These are phyloP conservation scores for Stenolophus ochropezus DNA, from an alignment of 2,888 invertebrate species.

Conservation along the genomic window DNA sequence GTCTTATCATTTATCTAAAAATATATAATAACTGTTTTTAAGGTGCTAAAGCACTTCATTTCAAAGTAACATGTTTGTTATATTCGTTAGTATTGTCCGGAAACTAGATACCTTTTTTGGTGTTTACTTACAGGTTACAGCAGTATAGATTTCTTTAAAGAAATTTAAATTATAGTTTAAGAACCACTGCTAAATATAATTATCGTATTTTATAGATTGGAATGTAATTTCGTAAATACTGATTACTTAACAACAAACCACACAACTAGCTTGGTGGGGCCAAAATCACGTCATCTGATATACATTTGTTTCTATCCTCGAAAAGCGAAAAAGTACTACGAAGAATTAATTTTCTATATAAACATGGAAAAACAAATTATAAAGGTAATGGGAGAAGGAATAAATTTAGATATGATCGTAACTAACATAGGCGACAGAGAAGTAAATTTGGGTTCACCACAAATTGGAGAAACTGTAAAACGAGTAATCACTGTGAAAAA, in stretches of 20 bases:
- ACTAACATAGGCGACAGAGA: conserved; percentile 70
- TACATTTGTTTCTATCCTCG: conserved; percentile 77
- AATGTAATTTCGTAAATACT: conserved; percentile 73
- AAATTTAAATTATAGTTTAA: too few species aligned
- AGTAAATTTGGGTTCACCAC: conserved; percentile 70
- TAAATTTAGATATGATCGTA: conserved; percentile 69
- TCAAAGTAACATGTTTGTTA: too few species aligned
- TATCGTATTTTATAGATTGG: conserved; percentile 71
- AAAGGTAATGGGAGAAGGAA: conserved; percentile 77
- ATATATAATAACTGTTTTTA: too few species aligned
- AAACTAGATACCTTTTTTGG: too few species aligned
- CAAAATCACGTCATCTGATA: conserved; percentile 73
- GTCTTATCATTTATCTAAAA: too few species aligned
- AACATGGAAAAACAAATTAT: conserved; percentile 76
- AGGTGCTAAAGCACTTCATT: too few species aligned
- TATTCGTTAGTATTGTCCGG: too few species aligned
- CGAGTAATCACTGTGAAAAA: conserved; percentile 78
- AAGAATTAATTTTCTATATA: conserved; percentile 75
- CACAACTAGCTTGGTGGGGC: conserved; percentile 71
- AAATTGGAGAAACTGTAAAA: conserved; percentile 74
- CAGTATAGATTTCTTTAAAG: too few species aligned
- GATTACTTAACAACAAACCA: conserved; percentile 75
- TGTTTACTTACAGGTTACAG: too few species aligned
- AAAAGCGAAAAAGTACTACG: conserved; percentile 74
- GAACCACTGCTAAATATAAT: too few species aligned